Conservation (phyloP, 2,888 invertebrate species). For the Pseudococcus viburni region DNA sequence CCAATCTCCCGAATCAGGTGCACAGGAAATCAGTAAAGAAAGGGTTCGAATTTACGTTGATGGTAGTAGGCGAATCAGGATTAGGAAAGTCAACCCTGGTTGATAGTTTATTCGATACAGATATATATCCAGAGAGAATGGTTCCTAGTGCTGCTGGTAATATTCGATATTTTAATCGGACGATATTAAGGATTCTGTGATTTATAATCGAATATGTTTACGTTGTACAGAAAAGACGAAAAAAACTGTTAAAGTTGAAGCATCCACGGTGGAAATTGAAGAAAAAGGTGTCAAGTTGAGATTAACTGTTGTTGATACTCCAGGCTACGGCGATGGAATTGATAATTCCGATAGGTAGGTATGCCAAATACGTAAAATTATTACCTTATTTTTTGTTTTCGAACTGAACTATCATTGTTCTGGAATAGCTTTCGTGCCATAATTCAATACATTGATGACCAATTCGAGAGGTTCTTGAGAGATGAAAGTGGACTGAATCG, state of each 20-base stretch:
- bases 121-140: conserved; percentile 93
- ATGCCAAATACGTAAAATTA: not conserved
- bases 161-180: not conserved
- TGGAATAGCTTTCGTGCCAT: conserved; percentile 87
- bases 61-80: conserved; percentile 94
- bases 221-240: conserved; percentile 83
- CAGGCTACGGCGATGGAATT: conserved; percentile 95
- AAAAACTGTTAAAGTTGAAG: conserved; percentile 93
- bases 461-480: conserved; percentile 91
- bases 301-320: conserved; percentile 94
- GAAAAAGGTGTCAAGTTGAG: conserved; percentile 94
- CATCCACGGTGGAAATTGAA: conserved; percentile 96
- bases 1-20: conserved; percentile 96
- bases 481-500: conserved; percentile 97
- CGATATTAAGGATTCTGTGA: not conserved
- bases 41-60: conserved; percentile 96
- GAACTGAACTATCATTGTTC: conserved; percentile 43
- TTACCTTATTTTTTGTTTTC: not conserved
- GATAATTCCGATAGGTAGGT: conserved; percentile 84
- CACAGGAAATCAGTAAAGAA: conserved; percentile 98
- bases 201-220: not conserved
- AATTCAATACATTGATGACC: conserved; percentile 96
- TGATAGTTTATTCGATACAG: conserved; percentile 94
- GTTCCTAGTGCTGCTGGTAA: conserved; percentile 89
- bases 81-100: conserved; percentile 96